Evolutionary conservation across 2,888 invertebrate species (phyloP), one percentile per base, ranked within the genome.

Genomic region (Temnothorax unifasciatus): DNA sequence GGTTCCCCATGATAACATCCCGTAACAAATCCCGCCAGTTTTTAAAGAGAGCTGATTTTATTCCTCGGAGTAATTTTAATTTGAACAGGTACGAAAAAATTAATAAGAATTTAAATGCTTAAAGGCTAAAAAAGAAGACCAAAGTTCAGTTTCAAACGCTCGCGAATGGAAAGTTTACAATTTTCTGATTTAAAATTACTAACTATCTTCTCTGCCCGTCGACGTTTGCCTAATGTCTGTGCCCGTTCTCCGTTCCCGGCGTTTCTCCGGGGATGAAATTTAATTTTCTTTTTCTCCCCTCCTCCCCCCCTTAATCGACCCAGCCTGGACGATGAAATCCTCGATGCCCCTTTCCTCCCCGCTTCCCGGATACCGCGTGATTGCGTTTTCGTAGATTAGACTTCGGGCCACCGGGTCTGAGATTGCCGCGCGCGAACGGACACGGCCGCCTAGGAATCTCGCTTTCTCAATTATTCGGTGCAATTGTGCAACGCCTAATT

Each of bases 401-500:
- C 64, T 29, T 54, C 13, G 57, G 41, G 61, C 34, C 50, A 15
- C 9, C 29, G 38, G 18, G 29, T 3, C 34, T 34, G 59, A 61
- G 47, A 74, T 81, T 81, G 57, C 75, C 75, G 47, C 52, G 47
- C 52, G 29, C 71, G 21, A 44, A 79, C 21, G 47, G 52, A 73
- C n/a, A 18, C 54, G 81, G 52, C 11, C 47, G 41, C 21, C 25
- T n/a, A 71, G 82, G 84, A 83, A 88, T 85, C 84, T 79, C 63
- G 83, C 79, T 85, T 84, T 87, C 87, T 88, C 90, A 89, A 90
- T 91, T 86, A 90, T 89, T 79, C 86, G 86, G 85, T 21, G 61
- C 75, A 87, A 90, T 92, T 90, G 88, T 85, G 88, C 88, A 90
- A 90, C 86, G 87, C 83, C 86, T 91, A 91, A 92, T 92, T 91